phyloP scores from a whole-genome alignment of 2,888 invertebrate species.

The Sinelater perroti region DNA sequence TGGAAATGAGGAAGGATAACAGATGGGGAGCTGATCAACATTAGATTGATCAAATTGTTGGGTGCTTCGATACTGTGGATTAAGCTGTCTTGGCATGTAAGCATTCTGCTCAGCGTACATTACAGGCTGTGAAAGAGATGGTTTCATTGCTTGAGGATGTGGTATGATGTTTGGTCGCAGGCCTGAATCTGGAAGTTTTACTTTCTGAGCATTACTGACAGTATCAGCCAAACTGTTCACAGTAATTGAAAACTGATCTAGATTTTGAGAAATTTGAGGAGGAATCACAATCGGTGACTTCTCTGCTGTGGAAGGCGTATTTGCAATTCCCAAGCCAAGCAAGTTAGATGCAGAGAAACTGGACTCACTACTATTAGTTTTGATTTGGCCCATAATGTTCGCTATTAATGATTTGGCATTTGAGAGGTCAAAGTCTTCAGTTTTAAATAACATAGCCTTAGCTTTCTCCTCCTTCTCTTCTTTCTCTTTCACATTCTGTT shows the following conservation, averaged over 20 bases:
- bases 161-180: too few relatives aligned
- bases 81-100: conserved; percentile 4
- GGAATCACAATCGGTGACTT: not conserved
- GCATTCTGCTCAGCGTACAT: conserved; percentile 20
- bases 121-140: not conserved
- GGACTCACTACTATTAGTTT: conserved; percentile 26
- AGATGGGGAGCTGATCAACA: conserved; percentile 8
- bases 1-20: too few relatives aligned
- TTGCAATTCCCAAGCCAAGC: conserved; percentile 15
- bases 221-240: conserved; percentile 15
- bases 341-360: conserved; percentile 13
- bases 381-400: conserved; percentile 66
- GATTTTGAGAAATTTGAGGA: not conserved
- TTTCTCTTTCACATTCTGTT: conserved; percentile 75
- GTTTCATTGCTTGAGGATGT: not conserved
- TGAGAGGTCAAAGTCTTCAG: conserved; percentile 61
- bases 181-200: conserved; percentile 14
- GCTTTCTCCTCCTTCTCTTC: conserved; percentile 61
- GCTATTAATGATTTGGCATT: conserved; percentile 71
- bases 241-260: conserved; percentile 23
- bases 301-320: not conserved
- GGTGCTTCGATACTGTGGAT: conserved; percentile 3
- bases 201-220: conserved; percentile 21
- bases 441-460: conserved; percentile 51
- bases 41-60: conserved; percentile 1